These are phyloP conservation scores for Sebastes fasciatus DNA, from an alignment of 2,113 vertebrate genomes.

Conservation along the genomic window DNA sequence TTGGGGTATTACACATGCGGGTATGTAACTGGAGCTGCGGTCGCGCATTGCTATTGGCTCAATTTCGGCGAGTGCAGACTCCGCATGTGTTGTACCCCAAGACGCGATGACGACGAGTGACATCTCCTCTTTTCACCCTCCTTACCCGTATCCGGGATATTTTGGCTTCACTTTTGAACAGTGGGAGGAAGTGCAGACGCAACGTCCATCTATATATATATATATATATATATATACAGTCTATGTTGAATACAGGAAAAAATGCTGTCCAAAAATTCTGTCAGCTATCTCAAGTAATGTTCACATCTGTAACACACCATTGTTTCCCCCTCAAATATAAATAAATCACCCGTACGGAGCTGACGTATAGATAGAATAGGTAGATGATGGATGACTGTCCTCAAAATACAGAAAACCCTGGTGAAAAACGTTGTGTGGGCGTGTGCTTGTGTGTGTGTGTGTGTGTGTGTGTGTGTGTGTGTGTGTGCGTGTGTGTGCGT, in stretches of 20 bases:
- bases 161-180: too few species aligned
- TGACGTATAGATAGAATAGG: constrained; percentile 9
- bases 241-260: background rate
- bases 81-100: too few species aligned
- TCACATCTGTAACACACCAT: background rate
- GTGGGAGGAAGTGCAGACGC: too few species aligned
- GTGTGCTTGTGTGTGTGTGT: constrained; percentile 44
- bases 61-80: too few species aligned
- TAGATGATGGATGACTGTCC: constrained; percentile 36
- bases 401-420: constrained; percentile 51
- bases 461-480: constrained; percentile 43
- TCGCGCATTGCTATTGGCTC: too few species aligned
- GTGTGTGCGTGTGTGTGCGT: constrained; percentile 37
- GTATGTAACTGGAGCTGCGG: too few species aligned
- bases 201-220: too few species aligned
- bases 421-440: constrained; percentile 63
- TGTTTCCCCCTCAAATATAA: constrained; percentile 1
- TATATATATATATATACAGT: too few species aligned
- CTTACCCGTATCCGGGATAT: too few species aligned
- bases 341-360: background rate
- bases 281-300: background rate
- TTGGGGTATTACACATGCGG: too few species aligned
- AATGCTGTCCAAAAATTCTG: background rate
- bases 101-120: too few species aligned
- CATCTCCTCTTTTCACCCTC: too few species aligned